Evolutionary conservation across 2,888 invertebrate species (phyloP), one percentile per base, ranked within the genome.

Genomic region (Tetragnatha montana): DNA sequence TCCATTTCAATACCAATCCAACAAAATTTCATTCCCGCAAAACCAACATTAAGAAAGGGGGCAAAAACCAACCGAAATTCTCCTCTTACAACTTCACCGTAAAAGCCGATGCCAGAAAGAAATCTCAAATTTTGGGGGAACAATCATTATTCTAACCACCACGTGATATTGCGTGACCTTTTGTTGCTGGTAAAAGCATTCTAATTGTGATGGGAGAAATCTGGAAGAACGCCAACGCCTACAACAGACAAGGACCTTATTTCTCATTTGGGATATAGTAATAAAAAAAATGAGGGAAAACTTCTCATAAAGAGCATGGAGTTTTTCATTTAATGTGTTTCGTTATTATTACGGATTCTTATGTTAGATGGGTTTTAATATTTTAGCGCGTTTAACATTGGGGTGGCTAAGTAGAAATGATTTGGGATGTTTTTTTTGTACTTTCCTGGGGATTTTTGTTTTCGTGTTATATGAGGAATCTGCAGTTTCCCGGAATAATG

Each of bases 101-200:
- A 17, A 17, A 60, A 60, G 60, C 60, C 60, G 60, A 78, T 51
- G 60, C 35, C n/a, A 22, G 21, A 78, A 78, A 60, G 60, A 60
- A 78, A 51, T 78, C 19, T 22, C 60, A 78, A 78, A 60, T 78
- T 78, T 78, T 35, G 35, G 78, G 60, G 60, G 60, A 19, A 60
- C 51, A 60, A 60, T 60, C 78, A 68, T 68, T 60, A 78, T 78
- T 22, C 8, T 47, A 8, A 81, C 47, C 17, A 8, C 68, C 84
- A 84, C 84, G 84, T 76, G 21, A 84, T 76, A 84, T 84, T 19
- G 84, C 84, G 84, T 84, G 84, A 68, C 71, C 14, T 49, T 51
- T 22, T 60, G 21, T 8, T 68, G 51, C 68, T 60, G 14, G 60
- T 51, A 50, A 60, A 60, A 78, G 60, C 60, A 78, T 78, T 78